Percentiles rank a stretch among this genome's conserved stretches.
These are phyloP conservation scores for Calosoma granatense DNA, from an alignment of 1,140 invertebrate species.

Conservation along the genomic window DNA sequence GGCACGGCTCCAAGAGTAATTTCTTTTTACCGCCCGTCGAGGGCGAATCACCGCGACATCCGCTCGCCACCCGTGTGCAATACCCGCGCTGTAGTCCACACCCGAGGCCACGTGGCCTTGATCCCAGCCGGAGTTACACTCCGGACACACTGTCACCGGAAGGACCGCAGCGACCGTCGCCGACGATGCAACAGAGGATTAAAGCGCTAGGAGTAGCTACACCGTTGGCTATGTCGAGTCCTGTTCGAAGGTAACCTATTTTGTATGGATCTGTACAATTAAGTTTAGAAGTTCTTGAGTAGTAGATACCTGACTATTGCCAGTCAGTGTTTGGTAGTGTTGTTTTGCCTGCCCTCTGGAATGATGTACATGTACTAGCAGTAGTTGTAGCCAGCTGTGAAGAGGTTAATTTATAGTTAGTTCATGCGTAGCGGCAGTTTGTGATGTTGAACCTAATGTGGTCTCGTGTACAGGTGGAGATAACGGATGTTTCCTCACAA, in stretches of 20 bases:
- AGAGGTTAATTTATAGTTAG: too few relatives aligned
- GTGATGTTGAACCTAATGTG: too few relatives aligned
- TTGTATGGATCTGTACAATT: background rate
- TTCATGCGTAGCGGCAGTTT: too few relatives aligned
- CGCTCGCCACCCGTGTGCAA: constrained; percentile 42
- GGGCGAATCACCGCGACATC: constrained; percentile 51
- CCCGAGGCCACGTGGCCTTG: constrained; percentile 57
- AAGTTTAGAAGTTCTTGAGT: too few relatives aligned
- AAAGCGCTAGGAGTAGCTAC: constrained; percentile 82
- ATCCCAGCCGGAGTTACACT: constrained; percentile 55
- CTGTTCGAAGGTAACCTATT: constrained; percentile 58
- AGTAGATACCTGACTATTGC: too few relatives aligned
- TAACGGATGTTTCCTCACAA: too few relatives aligned
- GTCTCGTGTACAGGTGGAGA: too few relatives aligned
- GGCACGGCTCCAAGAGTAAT: constrained; percentile 84
- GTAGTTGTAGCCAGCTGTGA: too few relatives aligned
- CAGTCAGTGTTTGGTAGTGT: too few relatives aligned
- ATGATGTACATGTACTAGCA: too few relatives aligned
- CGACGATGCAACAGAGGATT: constrained; percentile 81
- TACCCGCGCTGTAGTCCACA: constrained; percentile 67
- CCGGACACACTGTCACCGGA: constrained; percentile 39
- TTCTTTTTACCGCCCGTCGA: constrained; percentile 71
- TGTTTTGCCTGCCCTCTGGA: too few relatives aligned
- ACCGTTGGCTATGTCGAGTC: constrained; percentile 74
- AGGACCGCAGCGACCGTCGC: constrained; percentile 53